phyloP scores from a whole-genome alignment of 2,888 invertebrate species.

The Apamea crenata region DNA sequence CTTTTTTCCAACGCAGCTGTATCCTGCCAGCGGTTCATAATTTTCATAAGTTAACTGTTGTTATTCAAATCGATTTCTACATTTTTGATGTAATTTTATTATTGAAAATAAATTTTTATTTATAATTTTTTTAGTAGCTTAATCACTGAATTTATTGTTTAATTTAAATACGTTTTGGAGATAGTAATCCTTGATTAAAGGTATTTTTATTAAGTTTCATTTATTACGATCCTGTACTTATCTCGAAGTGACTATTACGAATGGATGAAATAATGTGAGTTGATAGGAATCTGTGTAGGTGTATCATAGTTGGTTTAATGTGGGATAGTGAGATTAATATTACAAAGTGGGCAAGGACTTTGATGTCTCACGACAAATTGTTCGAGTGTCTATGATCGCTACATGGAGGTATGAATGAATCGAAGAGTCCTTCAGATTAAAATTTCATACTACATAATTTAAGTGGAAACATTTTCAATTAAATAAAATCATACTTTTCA shows the following conservation, averaged over 20 bases:
- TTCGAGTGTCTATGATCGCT: constrained; percentile 62
- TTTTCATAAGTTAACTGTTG: constrained; percentile 82
- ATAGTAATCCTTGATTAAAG: constrained; percentile 64
- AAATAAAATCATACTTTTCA: no score
- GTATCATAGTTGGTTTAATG: constrained; percentile 78
- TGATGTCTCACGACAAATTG: constrained; percentile 83
- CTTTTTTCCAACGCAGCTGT: constrained; percentile 83
- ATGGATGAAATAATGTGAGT: constrained; percentile 71
- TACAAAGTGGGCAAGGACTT: constrained; percentile 80
- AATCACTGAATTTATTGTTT: constrained; percentile 65
- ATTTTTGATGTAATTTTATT: constrained; percentile 67
- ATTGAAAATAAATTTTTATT: constrained; percentile 62
- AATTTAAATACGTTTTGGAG: constrained; percentile 60
- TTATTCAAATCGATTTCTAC: constrained; percentile 68
- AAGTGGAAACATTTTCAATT: no score
- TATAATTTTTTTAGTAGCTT: constrained; percentile 67
- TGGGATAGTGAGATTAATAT: constrained; percentile 79
- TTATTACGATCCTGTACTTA: constrained; percentile 64
- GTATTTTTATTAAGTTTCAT: constrained; percentile 69
- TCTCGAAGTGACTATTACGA: constrained; percentile 65
- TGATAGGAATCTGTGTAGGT: constrained; percentile 76
- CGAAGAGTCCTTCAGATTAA: not conserved
- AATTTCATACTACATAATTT: no score
- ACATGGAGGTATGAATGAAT: constrained; percentile 49
- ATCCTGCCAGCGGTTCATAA: constrained; percentile 82